These are phyloP conservation scores for Danio aesculapii DNA, from an alignment of 2,797 vertebrate species.

Conservation along the genomic window DNA sequence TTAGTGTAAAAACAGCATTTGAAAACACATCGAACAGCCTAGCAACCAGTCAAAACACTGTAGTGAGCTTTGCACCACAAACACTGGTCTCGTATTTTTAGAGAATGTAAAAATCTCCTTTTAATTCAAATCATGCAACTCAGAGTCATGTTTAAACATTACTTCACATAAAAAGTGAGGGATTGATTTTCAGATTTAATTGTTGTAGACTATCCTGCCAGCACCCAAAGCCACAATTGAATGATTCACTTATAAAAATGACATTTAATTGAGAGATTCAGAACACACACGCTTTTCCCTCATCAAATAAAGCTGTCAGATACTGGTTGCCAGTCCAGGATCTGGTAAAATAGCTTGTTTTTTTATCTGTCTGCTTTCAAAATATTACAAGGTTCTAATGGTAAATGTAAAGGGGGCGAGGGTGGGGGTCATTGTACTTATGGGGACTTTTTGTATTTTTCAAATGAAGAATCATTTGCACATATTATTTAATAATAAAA, in stretches of 20 bases:
- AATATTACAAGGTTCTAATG: background rate
- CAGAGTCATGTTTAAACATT: constrained; percentile 21
- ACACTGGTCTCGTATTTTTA: background rate
- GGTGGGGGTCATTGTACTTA: too few relatives aligned
- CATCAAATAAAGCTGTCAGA: background rate
- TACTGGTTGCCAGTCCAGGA: background rate
- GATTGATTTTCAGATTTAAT: background rate
- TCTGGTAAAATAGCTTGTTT: background rate
- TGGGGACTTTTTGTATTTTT: background rate
- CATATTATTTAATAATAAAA: too few relatives aligned
- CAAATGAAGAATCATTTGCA: too few relatives aligned
- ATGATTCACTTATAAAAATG: constrained; percentile 26
- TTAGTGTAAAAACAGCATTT: background rate
- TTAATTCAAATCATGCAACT: background rate
- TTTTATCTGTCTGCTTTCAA: background rate
- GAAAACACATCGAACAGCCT: background rate
- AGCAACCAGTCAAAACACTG: background rate
- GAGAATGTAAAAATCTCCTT: background rate
- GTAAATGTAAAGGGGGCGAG: too few relatives aligned
- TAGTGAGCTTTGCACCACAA: background rate
- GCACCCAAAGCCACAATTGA: constrained; percentile 1
- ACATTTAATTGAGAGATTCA: constrained; percentile 1
- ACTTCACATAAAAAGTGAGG: constrained; percentile 26
- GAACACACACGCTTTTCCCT: background rate
- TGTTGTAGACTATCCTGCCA: background rate